Percentiles rank a stretch among this genome's conserved stretches.
Conservation (phyloP, 1,140 invertebrate genomes). For the Antheraea pernyi region DNA sequence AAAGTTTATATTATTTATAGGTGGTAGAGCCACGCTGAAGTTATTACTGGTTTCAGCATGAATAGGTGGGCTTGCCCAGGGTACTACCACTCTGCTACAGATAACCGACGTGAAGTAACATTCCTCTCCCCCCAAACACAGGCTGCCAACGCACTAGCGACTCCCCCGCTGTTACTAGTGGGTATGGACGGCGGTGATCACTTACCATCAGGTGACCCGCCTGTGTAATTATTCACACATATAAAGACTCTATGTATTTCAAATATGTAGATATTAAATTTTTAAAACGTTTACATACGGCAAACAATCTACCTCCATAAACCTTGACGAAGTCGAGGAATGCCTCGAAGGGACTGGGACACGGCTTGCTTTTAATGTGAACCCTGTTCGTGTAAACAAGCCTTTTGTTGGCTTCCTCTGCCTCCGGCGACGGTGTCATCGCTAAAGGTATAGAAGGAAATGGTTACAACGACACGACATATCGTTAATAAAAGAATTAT, state of each 20-base stretch:
- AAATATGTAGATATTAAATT: background rate
- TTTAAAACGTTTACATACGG: background rate
- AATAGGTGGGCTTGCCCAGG: too few species aligned
- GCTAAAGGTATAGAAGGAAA: background rate
- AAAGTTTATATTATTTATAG: too few species aligned
- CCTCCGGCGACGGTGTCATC: constrained; percentile 28
- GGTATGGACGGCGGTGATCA: too few species aligned
- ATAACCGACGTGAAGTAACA: too few species aligned
- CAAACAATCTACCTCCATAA: constrained; percentile 34
- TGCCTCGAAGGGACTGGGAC: constrained; percentile 48
- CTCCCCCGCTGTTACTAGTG: too few species aligned
- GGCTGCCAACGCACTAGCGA: too few species aligned
- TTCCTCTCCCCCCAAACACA: too few species aligned
- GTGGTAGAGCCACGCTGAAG: too few species aligned
- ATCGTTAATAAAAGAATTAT: background rate
- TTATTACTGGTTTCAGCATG: too few species aligned
- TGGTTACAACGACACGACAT: background rate
- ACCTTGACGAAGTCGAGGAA: constrained; percentile 45
- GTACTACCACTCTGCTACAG: too few species aligned
- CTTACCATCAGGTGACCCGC: too few species aligned
- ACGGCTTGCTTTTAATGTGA: constrained; percentile 47
- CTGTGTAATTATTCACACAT: too few species aligned
- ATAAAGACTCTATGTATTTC: constrained; percentile 26
- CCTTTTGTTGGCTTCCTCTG: constrained; percentile 50
- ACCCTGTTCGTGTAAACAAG: constrained; percentile 50